These are phyloP conservation scores for Boleophthalmus pectinirostris DNA, from an alignment of 2,113 vertebrate species.

Conservation along the genomic window DNA sequence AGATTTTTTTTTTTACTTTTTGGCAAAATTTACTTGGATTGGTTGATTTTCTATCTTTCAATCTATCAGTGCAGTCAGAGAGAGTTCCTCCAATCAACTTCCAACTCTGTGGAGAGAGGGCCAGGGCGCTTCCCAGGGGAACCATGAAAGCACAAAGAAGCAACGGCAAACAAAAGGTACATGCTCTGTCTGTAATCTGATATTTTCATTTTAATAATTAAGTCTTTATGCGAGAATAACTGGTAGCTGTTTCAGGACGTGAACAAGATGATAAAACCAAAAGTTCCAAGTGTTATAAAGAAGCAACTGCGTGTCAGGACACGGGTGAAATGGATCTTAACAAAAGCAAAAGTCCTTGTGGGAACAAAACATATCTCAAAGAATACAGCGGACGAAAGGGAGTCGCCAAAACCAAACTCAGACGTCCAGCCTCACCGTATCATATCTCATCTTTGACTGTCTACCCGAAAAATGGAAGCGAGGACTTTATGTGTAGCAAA, in stretches of 20 bases:
- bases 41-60: conserved; percentile 7
- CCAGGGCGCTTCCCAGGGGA: conserved; percentile 45
- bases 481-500: conserved; percentile 29
- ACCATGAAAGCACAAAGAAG: conserved; percentile 44
- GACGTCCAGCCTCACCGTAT: conserved; percentile 57
- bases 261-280: conserved; percentile 30
- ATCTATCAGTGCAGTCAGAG: conserved; percentile 71
- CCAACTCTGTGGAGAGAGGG: conserved; percentile 27
- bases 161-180: conserved; percentile 56
- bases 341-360: conserved; percentile 29
- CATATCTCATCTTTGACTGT: conserved; percentile 61
- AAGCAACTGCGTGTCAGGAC: conserved; percentile 34
- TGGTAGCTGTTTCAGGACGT: conserved; percentile 29
- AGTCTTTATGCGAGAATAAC: background rate
- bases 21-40: background rate
- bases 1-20: background rate
- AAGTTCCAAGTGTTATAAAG: conserved; percentile 9
- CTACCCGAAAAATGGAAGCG: conserved; percentile 54
- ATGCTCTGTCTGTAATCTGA: background rate
- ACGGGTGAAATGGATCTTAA: conserved; percentile 29
- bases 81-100: conserved; percentile 54
- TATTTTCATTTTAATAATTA: background rate
- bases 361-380: conserved; percentile 45
- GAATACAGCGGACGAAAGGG: conserved; percentile 37
- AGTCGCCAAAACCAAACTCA: conserved; percentile 50